Conservation (phyloP, 2,797 vertebrate species). For the Gymnoscopelus microlampas region DNA sequence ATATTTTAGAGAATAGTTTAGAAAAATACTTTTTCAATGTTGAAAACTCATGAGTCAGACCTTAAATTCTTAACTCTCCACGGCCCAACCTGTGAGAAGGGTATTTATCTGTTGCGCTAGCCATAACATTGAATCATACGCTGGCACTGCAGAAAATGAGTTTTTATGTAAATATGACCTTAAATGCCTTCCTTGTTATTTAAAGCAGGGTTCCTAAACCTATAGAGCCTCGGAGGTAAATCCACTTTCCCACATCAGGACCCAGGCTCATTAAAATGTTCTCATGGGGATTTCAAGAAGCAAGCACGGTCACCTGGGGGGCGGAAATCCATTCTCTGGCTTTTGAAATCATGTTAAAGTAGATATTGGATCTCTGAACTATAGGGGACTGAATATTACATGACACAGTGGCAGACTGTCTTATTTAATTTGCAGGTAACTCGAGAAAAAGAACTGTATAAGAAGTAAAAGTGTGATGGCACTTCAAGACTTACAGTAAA, state of each 20-base stretch:
- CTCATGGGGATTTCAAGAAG: not conserved
- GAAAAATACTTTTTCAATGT: not conserved
- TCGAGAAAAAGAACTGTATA: not conserved
- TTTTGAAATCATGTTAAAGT: too few species aligned
- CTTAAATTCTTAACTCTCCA: not conserved
- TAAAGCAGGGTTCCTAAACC: not conserved
- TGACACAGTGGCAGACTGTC: conserved; percentile 9
- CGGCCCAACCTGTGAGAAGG: not conserved
- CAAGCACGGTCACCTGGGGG: not conserved
- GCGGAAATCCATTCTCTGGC: not conserved
- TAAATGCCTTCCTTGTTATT: not conserved
- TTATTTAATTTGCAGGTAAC: conserved; percentile 27
- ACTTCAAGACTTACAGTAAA: conserved; percentile 4
- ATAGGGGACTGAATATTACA: conserved; percentile 20
- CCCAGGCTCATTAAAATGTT: not conserved
- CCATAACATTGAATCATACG: not conserved
- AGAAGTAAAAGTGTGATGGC: not conserved
- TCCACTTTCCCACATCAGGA: not conserved
- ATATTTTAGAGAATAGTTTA: not conserved
- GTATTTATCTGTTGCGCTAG: not conserved
- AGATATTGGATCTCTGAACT: too few species aligned
- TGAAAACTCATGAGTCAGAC: not conserved
- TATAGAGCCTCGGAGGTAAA: not conserved
- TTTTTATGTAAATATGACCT: conserved; percentile 17
- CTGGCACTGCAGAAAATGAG: not conserved